Conservation (phyloP, 1,140 invertebrate genomes). For the Drosophila subobscura region DNA sequence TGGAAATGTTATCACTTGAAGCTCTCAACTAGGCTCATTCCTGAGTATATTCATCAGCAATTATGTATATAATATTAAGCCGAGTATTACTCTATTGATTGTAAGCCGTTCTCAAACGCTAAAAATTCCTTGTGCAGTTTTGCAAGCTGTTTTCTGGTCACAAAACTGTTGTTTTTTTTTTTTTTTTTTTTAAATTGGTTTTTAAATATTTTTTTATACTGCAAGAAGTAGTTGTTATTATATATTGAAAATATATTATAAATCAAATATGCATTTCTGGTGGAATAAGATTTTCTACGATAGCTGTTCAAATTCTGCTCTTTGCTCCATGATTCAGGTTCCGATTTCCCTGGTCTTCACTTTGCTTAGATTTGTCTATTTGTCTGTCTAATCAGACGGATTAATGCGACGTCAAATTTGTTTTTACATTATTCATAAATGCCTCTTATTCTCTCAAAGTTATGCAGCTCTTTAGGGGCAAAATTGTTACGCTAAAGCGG, state of each 20-base stretch:
- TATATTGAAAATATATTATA: background rate
- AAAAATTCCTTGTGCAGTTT: background rate
- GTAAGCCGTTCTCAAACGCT: background rate
- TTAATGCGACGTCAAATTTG: too few relatives aligned
- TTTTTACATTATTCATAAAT: too few relatives aligned
- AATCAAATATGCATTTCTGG: background rate
- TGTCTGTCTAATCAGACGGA: too few relatives aligned
- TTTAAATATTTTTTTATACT: background rate
- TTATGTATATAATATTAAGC: background rate
- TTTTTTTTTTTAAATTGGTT: constrained; percentile 11
- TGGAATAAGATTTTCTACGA: background rate
- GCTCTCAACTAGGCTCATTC: constrained; percentile 37
- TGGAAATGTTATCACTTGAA: constrained; percentile 5
- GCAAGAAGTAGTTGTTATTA: background rate
- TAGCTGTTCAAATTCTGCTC: too few relatives aligned
- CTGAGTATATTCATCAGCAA: constrained; percentile 1
- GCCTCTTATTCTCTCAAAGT: too few relatives aligned
- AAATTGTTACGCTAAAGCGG: too few relatives aligned
- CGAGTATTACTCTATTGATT: constrained; percentile 1
- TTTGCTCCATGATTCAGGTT: background rate
- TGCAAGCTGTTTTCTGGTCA: constrained; percentile 21
- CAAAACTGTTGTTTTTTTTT: constrained; percentile 16
- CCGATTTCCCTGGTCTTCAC: too few relatives aligned
- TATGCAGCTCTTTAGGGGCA: too few relatives aligned
- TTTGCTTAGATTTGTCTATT: too few relatives aligned